Base-by-base conservation (phyloP, 2,113 vertebrate species). In the Albula glossodonta region DNA sequence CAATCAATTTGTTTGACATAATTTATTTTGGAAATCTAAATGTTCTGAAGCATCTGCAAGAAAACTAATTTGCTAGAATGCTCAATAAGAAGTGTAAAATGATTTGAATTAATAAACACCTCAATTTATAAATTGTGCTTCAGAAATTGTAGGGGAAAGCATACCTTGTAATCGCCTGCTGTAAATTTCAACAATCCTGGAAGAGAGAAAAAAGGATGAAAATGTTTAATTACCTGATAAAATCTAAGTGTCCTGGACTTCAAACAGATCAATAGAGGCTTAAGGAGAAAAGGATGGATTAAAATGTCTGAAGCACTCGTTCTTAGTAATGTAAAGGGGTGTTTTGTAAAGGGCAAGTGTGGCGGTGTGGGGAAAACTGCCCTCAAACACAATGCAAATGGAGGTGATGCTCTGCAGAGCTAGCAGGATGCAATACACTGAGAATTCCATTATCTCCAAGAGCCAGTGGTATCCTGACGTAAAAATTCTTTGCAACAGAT, bases 151-250 rank as follows among this genome's bases (percentile, higher is more conserved):
- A 74, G 70, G 66, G 7, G 70, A 2, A 7, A 8, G 11, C 78
- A 92, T 96, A 99, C 98, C 98, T 97, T 99, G 98, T 86, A 99
- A 93, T 92, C 98, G 95, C 90, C 98, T 96, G 81, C 98, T 99
- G 93, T 99, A 99, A 88, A 99, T 99, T 94, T 99, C 98, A 91
- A 99, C 98, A 0, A 99, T 99, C 95, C 98, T 99, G 86, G 84
- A 91, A 90, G 87, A 88, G 87, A 86, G 25, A 85, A 15, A 81
- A 51, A 48, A 51, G 88, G 17, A 49, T 1, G 83, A 52, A 25
- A 51, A 80, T n/a, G 41, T 22, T 56, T 70, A n/a, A 84, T 86
- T 60, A 22, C 22, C 4, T 51, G 51, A 84, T 49, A 51, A 12
- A 2, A 70, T 17, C 8, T 8, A 87, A 83, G 82, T 41, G 25